Percentiles rank a stretch among this genome's conserved stretches.
These are phyloP conservation scores for Myotis lucifugus DNA, from an alignment of 2,113 vertebrate species.

Conservation along the genomic window DNA sequence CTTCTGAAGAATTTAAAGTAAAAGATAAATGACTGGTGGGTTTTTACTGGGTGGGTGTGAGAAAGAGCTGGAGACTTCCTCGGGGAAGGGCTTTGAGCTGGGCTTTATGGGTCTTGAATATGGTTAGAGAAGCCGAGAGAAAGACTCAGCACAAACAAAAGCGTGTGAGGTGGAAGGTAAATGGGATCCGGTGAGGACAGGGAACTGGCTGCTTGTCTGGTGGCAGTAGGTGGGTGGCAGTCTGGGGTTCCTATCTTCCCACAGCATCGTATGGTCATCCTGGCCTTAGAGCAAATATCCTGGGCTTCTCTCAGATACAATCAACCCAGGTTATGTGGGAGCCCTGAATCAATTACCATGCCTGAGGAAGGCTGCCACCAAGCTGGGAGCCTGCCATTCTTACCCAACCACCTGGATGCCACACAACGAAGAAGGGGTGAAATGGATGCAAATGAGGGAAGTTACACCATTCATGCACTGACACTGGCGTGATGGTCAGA, in stretches of 20 bases:
- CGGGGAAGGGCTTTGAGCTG: not conserved
- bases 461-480: not conserved
- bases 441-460: not conserved
- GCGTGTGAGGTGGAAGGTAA: not conserved
- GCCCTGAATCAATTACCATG: not conserved
- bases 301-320: not conserved
- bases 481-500: too few species aligned
- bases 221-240: not conserved
- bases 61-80: not conserved
- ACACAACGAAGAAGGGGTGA: not conserved
- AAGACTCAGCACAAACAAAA: not conserved
- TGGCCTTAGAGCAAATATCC: not conserved
- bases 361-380: not conserved
- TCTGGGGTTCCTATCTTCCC: not conserved
- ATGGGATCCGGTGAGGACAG: not conserved
- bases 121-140: not conserved
- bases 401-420: not conserved
- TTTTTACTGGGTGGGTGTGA: not conserved
- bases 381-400: not conserved
- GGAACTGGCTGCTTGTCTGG: not conserved
- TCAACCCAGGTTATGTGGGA: not conserved
- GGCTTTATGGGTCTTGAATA: not conserved
- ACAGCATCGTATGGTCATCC: not conserved
- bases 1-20: slow-evolving; percentile 2
- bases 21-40: not conserved